Percentiles rank a stretch among this genome's conserved stretches.
Conservation (phyloP, 2,797 vertebrate species). For the Channa striata region DNA sequence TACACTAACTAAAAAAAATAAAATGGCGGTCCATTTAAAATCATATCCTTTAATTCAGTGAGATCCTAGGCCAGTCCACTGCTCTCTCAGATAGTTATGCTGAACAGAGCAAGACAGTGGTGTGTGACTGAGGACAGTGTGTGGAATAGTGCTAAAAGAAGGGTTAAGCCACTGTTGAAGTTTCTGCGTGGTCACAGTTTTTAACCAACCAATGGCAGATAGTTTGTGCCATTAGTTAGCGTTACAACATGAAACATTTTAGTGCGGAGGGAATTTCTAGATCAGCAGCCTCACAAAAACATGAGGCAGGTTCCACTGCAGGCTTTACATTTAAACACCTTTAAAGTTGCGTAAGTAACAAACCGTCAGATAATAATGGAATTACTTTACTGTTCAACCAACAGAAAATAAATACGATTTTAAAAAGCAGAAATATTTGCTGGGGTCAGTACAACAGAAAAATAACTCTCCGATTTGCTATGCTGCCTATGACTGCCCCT, state of each 20-base stretch:
- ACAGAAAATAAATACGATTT: background rate
- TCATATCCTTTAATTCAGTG: slow-evolving; percentile 43
- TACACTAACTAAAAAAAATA: slow-evolving; percentile 57
- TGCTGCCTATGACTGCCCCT: background rate
- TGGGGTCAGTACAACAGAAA: background rate
- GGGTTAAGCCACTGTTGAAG: background rate
- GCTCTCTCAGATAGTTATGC: slow-evolving; percentile 6
- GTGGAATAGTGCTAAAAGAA: background rate
- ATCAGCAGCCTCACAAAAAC: background rate
- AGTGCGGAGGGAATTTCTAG: background rate
- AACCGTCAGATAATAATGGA: background rate
- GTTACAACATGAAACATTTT: background rate
- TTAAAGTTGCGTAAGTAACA: slow-evolving; percentile 17
- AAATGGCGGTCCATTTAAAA: slow-evolving; percentile 56
- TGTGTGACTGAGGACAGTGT: background rate
- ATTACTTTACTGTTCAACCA: background rate
- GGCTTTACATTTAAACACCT: background rate
- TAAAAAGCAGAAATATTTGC: background rate
- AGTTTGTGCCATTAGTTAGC: background rate
- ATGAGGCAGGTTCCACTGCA: background rate
- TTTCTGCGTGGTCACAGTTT: background rate
- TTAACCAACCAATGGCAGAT: background rate
- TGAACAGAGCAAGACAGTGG: slow-evolving; percentile 15
- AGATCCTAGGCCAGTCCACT: background rate
- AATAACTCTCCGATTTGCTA: background rate